Base-by-base conservation (phyloP, 2,797 vertebrate genomes). In the Channa striata region DNA sequence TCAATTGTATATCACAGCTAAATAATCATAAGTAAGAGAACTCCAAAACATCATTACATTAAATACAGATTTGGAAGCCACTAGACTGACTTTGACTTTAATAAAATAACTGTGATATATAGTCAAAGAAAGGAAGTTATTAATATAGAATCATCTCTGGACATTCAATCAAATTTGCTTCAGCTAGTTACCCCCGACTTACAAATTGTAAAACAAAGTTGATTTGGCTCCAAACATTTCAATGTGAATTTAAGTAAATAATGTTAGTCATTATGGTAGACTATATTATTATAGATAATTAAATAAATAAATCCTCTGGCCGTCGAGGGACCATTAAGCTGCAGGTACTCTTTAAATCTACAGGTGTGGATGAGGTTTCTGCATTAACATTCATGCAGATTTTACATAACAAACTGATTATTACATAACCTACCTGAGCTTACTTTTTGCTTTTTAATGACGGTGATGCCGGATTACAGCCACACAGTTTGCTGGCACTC, bases 191-290 rank as follows among this genome's bases (percentile, higher is more conserved):
- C 8, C 8, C 8, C 8, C 4, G 36, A 36, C 17, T 19, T 44
- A 34, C 39, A 50, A n/a, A 39, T 20, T 39, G 42, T 43, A 34
- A 67, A 66, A 30, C 11, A 42, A 52, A 50, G 21, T 33, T 11
- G 10, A 39, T 68, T 48, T 68, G 67, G 20, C 65, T 60, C 11
- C 13, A 71, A 53, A 65, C 46, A 67, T 76, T 81, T 30, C 51
- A 49, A 20, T 65, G 50, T 44, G 30, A 74, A 62, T 1, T 5
- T 48, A 34, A 68, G 21, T 58, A 69, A 58, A 68, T 44, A 5
- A 71, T 78, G 37, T 53, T 71, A 71, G n/a, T n/a, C n/a, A n/a
- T n/a, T n/a, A n/a, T n/a, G n/a, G n/a, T n/a, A n/a, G n/a, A n/a
- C n/a, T n/a, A n/a, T n/a, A n/a, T n/a, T n/a, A n/a, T n/a, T n/a